Conservation (phyloP, 1,140 invertebrate species). For the Hycleus cichorii region DNA sequence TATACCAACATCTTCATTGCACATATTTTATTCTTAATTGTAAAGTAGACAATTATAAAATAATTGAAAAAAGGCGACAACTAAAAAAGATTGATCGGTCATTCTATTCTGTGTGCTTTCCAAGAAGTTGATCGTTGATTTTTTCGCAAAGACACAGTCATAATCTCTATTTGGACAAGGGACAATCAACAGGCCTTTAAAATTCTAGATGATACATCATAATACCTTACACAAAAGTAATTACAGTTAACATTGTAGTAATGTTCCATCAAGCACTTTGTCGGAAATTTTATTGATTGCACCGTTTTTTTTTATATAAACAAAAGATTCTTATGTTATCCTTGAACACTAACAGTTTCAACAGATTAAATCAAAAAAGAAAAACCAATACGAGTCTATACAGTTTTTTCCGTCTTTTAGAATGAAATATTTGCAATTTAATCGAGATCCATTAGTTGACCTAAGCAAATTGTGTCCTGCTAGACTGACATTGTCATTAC, state of each 20-base stretch:
- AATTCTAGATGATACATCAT: slow-evolving; percentile 21
- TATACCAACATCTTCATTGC: no score
- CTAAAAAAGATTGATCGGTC: no score
- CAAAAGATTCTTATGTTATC: slow-evolving; percentile 4
- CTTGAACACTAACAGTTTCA: slow-evolving; percentile 1
- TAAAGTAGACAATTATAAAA: no score
- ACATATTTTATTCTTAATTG: no score
- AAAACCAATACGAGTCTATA: neutral
- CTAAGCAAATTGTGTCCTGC: neutral
- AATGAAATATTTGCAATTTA: no score
- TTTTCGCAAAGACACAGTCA: neutral
- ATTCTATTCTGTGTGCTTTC: no score
- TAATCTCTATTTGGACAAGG: slow-evolving; percentile 4
- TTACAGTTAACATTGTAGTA: slow-evolving; percentile 13
- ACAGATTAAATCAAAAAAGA: neutral
- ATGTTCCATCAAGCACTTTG: slow-evolving; percentile 10
- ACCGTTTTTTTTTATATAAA: neutral
- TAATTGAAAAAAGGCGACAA: no score
- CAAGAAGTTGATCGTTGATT: neutral
- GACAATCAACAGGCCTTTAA: slow-evolving; percentile 14
- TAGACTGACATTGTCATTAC: slow-evolving; percentile 18
- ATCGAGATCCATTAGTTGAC: no score
- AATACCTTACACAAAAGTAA: slow-evolving; percentile 17
- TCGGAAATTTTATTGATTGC: slow-evolving; percentile 9
- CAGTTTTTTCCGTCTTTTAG: no score